phyloP scores from a whole-genome alignment of 1,140 invertebrate genomes.

The Drosophila seguyi region DNA sequence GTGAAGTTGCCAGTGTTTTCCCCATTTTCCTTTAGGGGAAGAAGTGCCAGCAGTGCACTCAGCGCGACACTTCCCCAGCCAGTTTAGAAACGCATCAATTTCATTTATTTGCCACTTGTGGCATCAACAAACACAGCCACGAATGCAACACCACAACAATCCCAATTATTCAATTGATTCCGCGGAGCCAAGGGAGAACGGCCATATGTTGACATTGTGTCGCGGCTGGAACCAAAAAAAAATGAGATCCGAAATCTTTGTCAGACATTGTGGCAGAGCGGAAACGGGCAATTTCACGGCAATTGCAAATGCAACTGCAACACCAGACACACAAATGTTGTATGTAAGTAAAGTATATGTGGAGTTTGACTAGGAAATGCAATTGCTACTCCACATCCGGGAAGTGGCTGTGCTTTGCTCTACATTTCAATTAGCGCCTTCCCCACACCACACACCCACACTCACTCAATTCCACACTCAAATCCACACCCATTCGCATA shows the following conservation, averaged over 20 bases:
- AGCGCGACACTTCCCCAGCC: slow-evolving; percentile 32
- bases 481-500: slow-evolving; percentile 37
- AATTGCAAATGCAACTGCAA: slow-evolving; percentile 30
- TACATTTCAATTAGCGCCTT: slow-evolving; percentile 72
- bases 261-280: slow-evolving; percentile 53
- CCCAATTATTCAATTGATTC: slow-evolving; percentile 81
- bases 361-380: slow-evolving; percentile 55
- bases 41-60: slow-evolving; percentile 24
- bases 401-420: slow-evolving; percentile 52
- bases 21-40: slow-evolving; percentile 55
- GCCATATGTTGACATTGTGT: slow-evolving; percentile 51
- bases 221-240: slow-evolving; percentile 4
- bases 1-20: slow-evolving; percentile 55
- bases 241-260: slow-evolving; percentile 44
- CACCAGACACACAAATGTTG: neutral
- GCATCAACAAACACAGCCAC: slow-evolving; percentile 54
- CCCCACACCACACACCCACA: slow-evolving; percentile 3
- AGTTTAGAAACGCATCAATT: slow-evolving; percentile 74
- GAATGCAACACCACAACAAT: slow-evolving; percentile 53
- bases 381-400: slow-evolving; percentile 55
- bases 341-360: slow-evolving; percentile 5
- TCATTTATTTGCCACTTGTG: slow-evolving; percentile 83
- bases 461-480: slow-evolving; percentile 9
- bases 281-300: slow-evolving; percentile 48
- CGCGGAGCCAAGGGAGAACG: slow-evolving; percentile 37